phyloP scores from a whole-genome alignment of 2,113 vertebrate species.

The Ammodytes marinus region DNA sequence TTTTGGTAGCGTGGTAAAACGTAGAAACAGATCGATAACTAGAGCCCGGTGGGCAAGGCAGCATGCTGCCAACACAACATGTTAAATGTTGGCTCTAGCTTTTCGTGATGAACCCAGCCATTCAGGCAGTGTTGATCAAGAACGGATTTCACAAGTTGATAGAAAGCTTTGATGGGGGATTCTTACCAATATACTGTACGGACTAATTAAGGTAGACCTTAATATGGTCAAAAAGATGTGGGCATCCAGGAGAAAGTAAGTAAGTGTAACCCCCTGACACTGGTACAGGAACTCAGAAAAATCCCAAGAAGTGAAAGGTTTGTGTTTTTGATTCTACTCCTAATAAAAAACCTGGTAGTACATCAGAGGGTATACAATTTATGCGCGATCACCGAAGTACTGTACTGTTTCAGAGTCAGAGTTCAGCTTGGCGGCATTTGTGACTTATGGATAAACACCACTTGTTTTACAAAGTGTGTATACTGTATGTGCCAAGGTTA shows the following conservation, averaged over 20 bases:
- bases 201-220: too few species aligned
- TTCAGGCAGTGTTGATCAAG: neutral
- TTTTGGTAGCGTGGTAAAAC: slow-evolving; percentile 29
- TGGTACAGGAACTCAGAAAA: too few species aligned
- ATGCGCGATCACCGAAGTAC: too few species aligned
- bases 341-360: too few species aligned
- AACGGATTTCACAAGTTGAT: neutral
- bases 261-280: too few species aligned
- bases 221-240: too few species aligned
- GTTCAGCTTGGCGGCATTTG: neutral
- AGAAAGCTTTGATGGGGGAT: neutral
- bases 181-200: neutral
- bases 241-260: too few species aligned
- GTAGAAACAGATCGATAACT: slow-evolving; percentile 28
- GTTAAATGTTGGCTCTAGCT: neutral
- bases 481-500: neutral
- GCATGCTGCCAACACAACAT: slow-evolving; percentile 7
- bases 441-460: neutral
- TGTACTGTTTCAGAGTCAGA: neutral
- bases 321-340: too few species aligned
- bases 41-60: slow-evolving; percentile 29
- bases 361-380: too few species aligned
- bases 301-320: too few species aligned
- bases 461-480: neutral
- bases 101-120: neutral